phyloP scores from a whole-genome alignment of 2,888 invertebrate species.

The Drosophila neoperkinsi region DNA sequence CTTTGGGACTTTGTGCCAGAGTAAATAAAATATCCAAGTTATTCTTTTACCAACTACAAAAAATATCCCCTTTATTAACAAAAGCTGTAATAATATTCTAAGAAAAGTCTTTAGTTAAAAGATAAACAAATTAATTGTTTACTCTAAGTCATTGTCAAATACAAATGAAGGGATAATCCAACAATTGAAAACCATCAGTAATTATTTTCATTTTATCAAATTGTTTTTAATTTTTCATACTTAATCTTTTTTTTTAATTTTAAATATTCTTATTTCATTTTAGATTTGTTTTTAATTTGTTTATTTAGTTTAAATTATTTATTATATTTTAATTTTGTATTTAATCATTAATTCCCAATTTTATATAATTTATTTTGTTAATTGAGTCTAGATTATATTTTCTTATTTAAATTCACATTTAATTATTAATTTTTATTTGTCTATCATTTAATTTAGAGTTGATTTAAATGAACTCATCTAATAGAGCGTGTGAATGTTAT shows the following conservation, averaged over 20 bases:
- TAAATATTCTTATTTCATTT: neutral
- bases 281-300: neutral
- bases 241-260: neutral
- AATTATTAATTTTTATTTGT: neutral
- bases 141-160: no score
- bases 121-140: no score
- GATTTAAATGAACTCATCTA: neutral
- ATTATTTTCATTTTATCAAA: no score
- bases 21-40: neutral
- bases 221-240: neutral
- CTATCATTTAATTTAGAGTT: neutral
- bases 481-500: neutral
- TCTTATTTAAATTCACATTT: neutral
- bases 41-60: neutral
- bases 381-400: neutral
- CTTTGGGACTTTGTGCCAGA: neutral
- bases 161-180: no score
- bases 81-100: no score
- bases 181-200: no score
- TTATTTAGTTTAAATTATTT: neutral
- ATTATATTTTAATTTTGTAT: neutral
- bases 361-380: neutral
- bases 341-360: neutral
- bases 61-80: no score
- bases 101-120: no score